Evolutionary conservation across 2,888 invertebrate genomes (phyloP), one percentile per base, ranked within the genome.

Genomic region (Tetheella fluctuosa): DNA sequence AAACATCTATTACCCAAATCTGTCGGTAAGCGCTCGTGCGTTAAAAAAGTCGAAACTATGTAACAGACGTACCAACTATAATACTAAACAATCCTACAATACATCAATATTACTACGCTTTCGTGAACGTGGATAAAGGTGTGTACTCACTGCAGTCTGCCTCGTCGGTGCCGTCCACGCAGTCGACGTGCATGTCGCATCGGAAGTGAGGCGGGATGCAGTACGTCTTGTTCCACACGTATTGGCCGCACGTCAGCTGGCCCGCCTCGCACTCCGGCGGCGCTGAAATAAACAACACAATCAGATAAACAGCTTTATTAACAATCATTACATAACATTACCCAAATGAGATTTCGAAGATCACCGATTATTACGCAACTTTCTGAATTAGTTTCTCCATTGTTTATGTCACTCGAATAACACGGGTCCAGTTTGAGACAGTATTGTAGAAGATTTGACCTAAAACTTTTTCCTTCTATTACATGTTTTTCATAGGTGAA

Each of bases 151-250:
- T 97, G 94, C 99, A 99, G 86, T 97, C 97, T 13, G 96, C 97
- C 92, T 99, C 99, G 89, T 99, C 99, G 42, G 97, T 97, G 70
- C 98, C 98, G 86, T 98, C 98, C 65, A 97, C 96, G 88, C 99
- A 99, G 93, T 99, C 98, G 39, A 97, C 97, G 70, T 96, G 96
- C 96, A 97, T 98, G 94, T 99, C 99, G 93, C 99, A 99, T 88
- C 97, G 95, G 91, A 97, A 96, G 93, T 98, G 97, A 66, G 97
- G 96, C 63, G 98, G 98, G 84, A 98, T 96, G 90, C 99, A 99
- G 90, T 97, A 98, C 34, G 98, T 98, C 93, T 97, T 97, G 94
- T 99, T 99, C 95, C 97, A 99, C 77, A 97, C 96, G 93, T 98
- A 99, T 91, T 97, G 97, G 58, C 96, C 96, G 90, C 99, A 99